These are phyloP conservation scores for Benitochromis conjunctus DNA, from an alignment of 2,113 vertebrate species.

Conservation along the genomic window DNA sequence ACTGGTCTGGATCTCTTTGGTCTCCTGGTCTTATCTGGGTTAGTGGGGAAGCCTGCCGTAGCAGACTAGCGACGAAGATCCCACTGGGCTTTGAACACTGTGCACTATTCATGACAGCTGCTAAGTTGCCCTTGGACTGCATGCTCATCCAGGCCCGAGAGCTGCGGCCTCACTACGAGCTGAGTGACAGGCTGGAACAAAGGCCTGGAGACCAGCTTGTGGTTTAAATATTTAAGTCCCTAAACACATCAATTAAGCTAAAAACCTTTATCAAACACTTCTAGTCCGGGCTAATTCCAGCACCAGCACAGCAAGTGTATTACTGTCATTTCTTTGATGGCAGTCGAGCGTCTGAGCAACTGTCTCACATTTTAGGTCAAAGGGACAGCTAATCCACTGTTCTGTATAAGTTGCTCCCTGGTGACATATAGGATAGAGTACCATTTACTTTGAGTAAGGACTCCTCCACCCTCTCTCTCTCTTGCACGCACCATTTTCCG, in stretches of 20 bases:
- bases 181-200: neutral
- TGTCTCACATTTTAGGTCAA: neutral
- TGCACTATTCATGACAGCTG: slow-evolving; percentile 11
- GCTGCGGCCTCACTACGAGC: neutral
- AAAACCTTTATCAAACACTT: neutral
- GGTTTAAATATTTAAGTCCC: neutral
- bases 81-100: slow-evolving; percentile 11
- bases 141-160: neutral
- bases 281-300: neutral
- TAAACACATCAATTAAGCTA: neutral
- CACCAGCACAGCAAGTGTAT: neutral
- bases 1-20: slow-evolving; percentile 11
- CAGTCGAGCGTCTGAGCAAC: neutral
- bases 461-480: neutral
- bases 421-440: neutral
- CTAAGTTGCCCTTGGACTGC: neutral
- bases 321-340: neutral
- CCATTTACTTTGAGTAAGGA: neutral
- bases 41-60: slow-evolving; percentile 27
- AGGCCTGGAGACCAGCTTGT: neutral
- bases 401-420: neutral
- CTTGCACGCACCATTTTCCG: neutral
- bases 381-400: slow-evolving; percentile 21
- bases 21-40: slow-evolving; percentile 40
- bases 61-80: slow-evolving; percentile 27